These are phyloP conservation scores for Cephus sareptanus DNA, from an alignment of 2,888 invertebrate species.

Conservation along the genomic window DNA sequence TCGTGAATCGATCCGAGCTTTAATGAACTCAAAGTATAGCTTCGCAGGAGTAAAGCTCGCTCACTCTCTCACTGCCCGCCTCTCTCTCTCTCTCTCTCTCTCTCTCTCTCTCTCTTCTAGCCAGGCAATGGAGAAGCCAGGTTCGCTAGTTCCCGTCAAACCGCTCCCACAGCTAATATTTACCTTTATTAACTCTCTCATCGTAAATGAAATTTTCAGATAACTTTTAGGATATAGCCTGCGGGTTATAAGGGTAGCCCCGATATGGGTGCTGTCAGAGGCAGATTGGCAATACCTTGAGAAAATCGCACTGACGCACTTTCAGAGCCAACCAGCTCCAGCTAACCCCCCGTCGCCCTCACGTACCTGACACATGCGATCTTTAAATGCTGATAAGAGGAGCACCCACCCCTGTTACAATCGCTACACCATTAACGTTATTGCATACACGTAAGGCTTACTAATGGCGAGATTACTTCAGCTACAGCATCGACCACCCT, in stretches of 20 bases:
- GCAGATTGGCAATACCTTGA: slow-evolving; percentile 49
- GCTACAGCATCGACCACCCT: neutral
- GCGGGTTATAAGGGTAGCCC: slow-evolving; percentile 58
- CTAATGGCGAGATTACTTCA: neutral
- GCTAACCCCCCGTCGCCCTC: neutral
- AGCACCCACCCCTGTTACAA: neutral
- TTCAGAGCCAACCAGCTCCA: neutral
- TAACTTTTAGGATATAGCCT: slow-evolving; percentile 64
- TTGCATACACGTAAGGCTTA: neutral
- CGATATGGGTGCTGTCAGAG: slow-evolving; percentile 47
- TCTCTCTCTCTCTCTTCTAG: slow-evolving; percentile 11
- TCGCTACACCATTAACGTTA: neutral
- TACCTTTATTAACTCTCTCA: slow-evolving; percentile 66
- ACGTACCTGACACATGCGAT: neutral
- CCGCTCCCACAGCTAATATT: slow-evolving; percentile 63
- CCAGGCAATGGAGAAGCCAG: slow-evolving; percentile 43
- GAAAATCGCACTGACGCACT: neutral
- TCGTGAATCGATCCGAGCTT: slow-evolving; percentile 53
- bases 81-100: slow-evolving; percentile 20
- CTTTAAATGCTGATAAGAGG: neutral
- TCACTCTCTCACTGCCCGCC: slow-evolving; percentile 12
- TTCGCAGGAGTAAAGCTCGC: slow-evolving; percentile 32
- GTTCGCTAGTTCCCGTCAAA: slow-evolving; percentile 56
- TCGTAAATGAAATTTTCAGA: slow-evolving; percentile 66
- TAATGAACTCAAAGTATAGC: slow-evolving; percentile 59